A percentile compares a stretch with the other conserved stretches of the same genome.
phyloP scores from a whole-genome alignment of 2,888 invertebrate genomes.

The Dasysyrphus albostriatus region DNA sequence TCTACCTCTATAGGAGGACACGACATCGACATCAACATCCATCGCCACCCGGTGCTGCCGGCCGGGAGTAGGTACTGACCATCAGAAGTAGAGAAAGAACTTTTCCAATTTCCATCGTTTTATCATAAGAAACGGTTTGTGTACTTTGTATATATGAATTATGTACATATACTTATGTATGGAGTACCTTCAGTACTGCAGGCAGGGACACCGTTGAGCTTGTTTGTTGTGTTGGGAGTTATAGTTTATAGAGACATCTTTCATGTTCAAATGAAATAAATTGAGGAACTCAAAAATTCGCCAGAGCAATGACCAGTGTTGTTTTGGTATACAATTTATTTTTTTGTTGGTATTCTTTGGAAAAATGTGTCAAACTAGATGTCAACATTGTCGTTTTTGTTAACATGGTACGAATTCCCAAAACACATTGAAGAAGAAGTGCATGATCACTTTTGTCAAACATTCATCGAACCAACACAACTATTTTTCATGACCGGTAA shows the following conservation, averaged over 20 bases:
- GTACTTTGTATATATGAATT: background rate
- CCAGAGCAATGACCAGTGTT: background rate
- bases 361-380: too few species aligned
- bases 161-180: background rate
- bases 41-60: background rate
- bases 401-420: too few species aligned
- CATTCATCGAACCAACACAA: too few species aligned
- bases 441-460: too few species aligned
- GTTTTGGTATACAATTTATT: background rate
- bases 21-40: constrained; percentile 59
- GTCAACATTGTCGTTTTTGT: too few species aligned
- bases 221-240: background rate
- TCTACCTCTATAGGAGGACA: constrained; percentile 45
- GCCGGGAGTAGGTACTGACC: background rate
- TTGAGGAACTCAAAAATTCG: background rate
- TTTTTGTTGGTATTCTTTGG: background rate
- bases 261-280: background rate
- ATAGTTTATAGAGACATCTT: background rate
- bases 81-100: constrained; percentile 8
- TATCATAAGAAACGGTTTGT: constrained; percentile 54
- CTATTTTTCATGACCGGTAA: too few species aligned
- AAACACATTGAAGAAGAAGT: too few species aligned
- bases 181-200: too few species aligned
- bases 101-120: constrained; percentile 53
- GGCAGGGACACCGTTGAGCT: background rate